These are phyloP conservation scores for Todiramphus saurophagus DNA, from an alignment of 2,113 vertebrate genomes.

Conservation along the genomic window DNA sequence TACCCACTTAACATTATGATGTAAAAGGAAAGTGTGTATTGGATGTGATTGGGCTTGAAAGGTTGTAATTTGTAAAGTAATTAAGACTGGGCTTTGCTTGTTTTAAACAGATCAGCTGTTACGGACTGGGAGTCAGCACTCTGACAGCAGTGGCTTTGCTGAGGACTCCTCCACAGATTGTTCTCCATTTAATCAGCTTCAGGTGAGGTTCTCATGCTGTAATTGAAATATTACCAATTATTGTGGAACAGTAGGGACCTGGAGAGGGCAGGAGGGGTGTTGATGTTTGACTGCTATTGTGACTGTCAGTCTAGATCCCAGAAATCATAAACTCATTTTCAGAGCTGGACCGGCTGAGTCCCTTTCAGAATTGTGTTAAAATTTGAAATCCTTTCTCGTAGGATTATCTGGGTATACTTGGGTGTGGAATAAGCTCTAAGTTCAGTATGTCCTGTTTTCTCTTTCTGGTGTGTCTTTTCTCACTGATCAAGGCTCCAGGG, in stretches of 20 bases:
- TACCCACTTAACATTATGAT: not conserved
- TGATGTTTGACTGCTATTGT: not conserved
- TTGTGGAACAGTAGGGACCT: not conserved
- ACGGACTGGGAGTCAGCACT: constrained; percentile 90
- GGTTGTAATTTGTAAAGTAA: not conserved
- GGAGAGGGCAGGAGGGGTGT: not conserved
- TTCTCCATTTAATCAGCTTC: constrained; percentile 78
- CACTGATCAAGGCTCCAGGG: not conserved
- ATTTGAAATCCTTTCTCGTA: not conserved
- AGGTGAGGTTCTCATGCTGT: constrained; percentile 73
- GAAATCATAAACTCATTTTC: not conserved
- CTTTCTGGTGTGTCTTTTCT: not conserved
- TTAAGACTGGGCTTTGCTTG: not conserved
- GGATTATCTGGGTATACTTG: not conserved
- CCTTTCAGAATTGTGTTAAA: not conserved
- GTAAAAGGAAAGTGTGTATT: not conserved
- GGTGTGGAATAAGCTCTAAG: not conserved
- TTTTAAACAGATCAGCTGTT: constrained; percentile 78
- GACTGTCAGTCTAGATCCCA: not conserved
- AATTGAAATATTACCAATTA: not conserved
- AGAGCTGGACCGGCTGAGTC: not conserved
- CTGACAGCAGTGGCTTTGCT: constrained; percentile 97
- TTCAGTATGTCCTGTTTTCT: not conserved
- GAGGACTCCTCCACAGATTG: constrained; percentile 88
- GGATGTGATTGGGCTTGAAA: not conserved